Conservation (phyloP, 2,888 invertebrate species). For the Scelioninae gen. 2 region DNA sequence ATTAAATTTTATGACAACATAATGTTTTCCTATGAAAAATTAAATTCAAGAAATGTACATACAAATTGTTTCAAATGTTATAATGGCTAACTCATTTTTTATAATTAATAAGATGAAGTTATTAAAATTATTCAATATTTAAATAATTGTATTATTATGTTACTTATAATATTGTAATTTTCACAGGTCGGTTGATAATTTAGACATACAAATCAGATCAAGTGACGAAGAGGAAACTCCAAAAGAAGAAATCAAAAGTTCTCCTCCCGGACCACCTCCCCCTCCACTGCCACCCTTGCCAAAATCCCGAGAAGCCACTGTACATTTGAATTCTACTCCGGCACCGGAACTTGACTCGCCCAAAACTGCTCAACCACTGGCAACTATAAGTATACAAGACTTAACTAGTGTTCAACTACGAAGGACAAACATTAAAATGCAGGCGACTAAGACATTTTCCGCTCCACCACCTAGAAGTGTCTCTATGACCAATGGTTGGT, state of each 20-base stretch:
- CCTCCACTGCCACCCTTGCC: constrained; percentile 75
- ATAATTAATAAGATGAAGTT: too few species aligned
- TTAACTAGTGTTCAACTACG: constrained; percentile 88
- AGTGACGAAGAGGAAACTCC: constrained; percentile 59
- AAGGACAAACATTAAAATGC: constrained; percentile 82
- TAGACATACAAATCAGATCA: constrained; percentile 71
- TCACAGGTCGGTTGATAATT: constrained; percentile 72
- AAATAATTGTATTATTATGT: too few species aligned
- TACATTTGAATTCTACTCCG: constrained; percentile 26
- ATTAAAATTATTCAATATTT: too few species aligned
- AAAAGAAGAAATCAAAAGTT: constrained; percentile 52
- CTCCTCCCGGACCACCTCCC: constrained; percentile 76
- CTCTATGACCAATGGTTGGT: constrained; percentile 78
- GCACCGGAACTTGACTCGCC: constrained; percentile 74
- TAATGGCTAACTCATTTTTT: too few species aligned
- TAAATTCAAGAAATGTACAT: too few species aligned
- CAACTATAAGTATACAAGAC: constrained; percentile 91
- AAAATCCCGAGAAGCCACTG: constrained; percentile 39
- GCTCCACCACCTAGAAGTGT: constrained; percentile 86
- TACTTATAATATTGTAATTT: neutral
- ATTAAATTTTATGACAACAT: too few species aligned
- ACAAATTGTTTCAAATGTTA: too few species aligned
- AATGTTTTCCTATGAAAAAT: too few species aligned
- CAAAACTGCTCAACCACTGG: constrained; percentile 84
- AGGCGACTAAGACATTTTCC: constrained; percentile 88